Evolutionary conservation across 2,888 invertebrate genomes (phyloP), one percentile per base, ranked within the genome.

Genomic region (Dryococelus australis): DNA sequence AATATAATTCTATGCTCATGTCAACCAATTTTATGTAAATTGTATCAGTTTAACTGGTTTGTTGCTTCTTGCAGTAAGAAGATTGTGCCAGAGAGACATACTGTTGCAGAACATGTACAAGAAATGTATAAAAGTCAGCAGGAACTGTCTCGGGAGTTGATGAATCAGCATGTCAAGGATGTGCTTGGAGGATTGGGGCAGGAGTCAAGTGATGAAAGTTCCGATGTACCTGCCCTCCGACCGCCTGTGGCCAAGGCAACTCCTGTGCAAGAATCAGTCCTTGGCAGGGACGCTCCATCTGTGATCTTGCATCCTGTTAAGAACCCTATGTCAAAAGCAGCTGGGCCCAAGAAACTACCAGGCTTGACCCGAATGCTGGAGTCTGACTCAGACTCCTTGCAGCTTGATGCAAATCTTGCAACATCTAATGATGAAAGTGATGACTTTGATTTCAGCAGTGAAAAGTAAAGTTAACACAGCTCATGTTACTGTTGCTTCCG

Each of bases 361-460:
- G 84, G 47, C 8, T 43, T 87, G 80, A 85, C 78, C 78, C 86
- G 85, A 35, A 86, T 88, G 86, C 84, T 88, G 27, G 88, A 88
- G 43, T 88, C 88, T 78, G 88, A 88, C 20, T 84, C 88, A 9
- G 88, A 88, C 28, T 88, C 88, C 8, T 51, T 87, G 20, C 87
- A 88, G 80, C 81, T 88, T 20, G 87, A 87, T 26, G 85, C 81
- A 26, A 28, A 26, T n/a, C 27, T 28, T 26, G 85, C 86, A 20
- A 35, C 35, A 35, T 86, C 87, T 24, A 87, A 88, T 78, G 88
- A 65, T 43, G 88, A 88, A 24, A 88, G 88, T 65, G 87, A 88
- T 79, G 88, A 88, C 87, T 88, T 88, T 87, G 88, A 88, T 26
- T 88, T 88, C 85, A 88, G 88, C 85, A 88, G 88, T 85, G 88